Conservation (phyloP, 2,888 invertebrate genomes). For the Abscondita cerata region DNA sequence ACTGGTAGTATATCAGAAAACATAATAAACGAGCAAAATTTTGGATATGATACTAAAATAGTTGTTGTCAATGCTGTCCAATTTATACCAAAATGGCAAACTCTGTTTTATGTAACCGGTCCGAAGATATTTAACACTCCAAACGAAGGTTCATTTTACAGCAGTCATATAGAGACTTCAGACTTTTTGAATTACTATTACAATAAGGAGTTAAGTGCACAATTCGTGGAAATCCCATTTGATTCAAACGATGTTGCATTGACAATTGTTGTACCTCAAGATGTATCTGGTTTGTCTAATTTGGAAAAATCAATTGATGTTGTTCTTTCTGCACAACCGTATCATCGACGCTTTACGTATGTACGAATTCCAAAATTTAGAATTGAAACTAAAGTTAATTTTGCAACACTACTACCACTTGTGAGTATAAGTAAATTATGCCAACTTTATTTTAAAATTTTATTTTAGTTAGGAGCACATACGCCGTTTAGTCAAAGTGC, state of each 20-base stretch:
- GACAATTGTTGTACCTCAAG: slow-evolving; percentile 40
- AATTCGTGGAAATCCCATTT: slow-evolving; percentile 49
- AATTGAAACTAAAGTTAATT: slow-evolving; percentile 52
- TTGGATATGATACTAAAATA: slow-evolving; percentile 43
- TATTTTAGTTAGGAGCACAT: slow-evolving; percentile 35
- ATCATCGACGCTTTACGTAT: slow-evolving; percentile 19
- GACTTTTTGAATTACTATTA: slow-evolving; percentile 48
- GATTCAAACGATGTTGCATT: slow-evolving; percentile 39
- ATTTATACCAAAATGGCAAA: slow-evolving; percentile 49
- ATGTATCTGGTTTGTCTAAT: slow-evolving; percentile 24
- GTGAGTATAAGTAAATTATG: slow-evolving; percentile 54
- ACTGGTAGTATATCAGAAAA: slow-evolving; percentile 52
- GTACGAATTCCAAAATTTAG: slow-evolving; percentile 41
- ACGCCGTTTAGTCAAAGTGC: slow-evolving; percentile 24
- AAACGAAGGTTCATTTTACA: no score
- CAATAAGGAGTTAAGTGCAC: slow-evolving; percentile 43
- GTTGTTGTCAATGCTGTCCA: slow-evolving; percentile 54
- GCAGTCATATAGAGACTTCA: slow-evolving; percentile 45
- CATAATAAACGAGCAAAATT: slow-evolving; percentile 41
- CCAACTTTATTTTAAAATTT: no score
- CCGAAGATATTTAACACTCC: no score
- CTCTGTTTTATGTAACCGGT: slow-evolving; percentile 30
- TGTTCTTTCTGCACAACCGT: slow-evolving; percentile 25
- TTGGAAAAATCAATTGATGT: slow-evolving; percentile 32
- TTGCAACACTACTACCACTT: slow-evolving; percentile 65